Percentiles rank a stretch among this genome's conserved stretches.
Conservation (phyloP, 2,888 invertebrate species). For the Ennomos quercinarius region DNA sequence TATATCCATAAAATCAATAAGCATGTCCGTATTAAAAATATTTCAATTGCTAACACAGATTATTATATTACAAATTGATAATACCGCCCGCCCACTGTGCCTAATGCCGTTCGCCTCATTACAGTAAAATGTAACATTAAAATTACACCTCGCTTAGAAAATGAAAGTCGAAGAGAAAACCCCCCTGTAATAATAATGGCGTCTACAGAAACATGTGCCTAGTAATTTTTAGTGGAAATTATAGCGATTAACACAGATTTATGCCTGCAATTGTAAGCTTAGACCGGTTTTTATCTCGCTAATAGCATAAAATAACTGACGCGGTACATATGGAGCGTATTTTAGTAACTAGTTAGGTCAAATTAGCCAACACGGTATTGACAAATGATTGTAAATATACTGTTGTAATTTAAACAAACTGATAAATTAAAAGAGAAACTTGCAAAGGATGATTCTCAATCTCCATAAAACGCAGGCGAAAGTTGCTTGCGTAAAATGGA, state of each 20-base stretch:
- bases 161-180: conserved; percentile 29
- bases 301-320: conserved; percentile 48
- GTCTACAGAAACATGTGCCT: conserved; percentile 9
- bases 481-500: conserved; percentile 50
- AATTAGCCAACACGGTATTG: conserved; percentile 6
- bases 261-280: conserved; percentile 19
- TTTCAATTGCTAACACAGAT: too few species aligned
- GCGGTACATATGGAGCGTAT: conserved; percentile 39
- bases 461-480: conserved; percentile 52
- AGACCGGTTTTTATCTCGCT: conserved; percentile 43
- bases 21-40: too few species aligned
- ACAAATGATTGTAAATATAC: conserved; percentile 10
- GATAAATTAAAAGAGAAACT: conserved; percentile 40
- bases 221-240: conserved; percentile 26
- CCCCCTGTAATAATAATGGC: conserved; percentile 6
- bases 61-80: too few species aligned
- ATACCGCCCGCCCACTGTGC: too few species aligned
- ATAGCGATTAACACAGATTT: conserved; percentile 21
- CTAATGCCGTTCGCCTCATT: neutral
- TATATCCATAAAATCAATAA: too few species aligned
- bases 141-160: conserved; percentile 15
- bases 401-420: conserved; percentile 16
- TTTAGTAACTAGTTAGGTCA: conserved; percentile 43
- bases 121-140: conserved; percentile 11
- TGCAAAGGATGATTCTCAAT: conserved; percentile 39